These are phyloP conservation scores for Prinia subflava DNA, from an alignment of 2,113 vertebrate species.

Conservation along the genomic window DNA sequence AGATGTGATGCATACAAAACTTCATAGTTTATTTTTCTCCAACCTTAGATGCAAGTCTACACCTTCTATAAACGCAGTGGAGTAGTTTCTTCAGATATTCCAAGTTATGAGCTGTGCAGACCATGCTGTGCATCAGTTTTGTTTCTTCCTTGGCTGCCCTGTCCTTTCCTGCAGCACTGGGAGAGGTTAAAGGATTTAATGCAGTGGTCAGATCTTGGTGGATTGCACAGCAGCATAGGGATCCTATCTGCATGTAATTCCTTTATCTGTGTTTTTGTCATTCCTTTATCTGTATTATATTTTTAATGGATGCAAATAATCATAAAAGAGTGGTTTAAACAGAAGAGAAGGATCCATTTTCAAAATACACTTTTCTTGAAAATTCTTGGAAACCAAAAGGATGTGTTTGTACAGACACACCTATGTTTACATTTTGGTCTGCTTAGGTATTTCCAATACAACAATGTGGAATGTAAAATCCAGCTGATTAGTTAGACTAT, in stretches of 20 bases:
- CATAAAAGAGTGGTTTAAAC: not conserved
- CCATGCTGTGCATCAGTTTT: not conserved
- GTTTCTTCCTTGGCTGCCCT: not conserved
- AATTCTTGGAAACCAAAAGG: not conserved
- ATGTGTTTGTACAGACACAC: not conserved
- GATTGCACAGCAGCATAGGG: not conserved
- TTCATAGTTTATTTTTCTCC: not conserved
- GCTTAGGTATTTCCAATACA: not conserved
- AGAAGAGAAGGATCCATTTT: not conserved
- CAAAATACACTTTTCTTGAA: not conserved
- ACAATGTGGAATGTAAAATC: not conserved
- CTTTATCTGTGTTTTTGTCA: too few relatives aligned
- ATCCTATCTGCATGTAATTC: not conserved
- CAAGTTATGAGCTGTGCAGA: not conserved
- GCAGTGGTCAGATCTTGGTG: not conserved
- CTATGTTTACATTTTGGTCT: not conserved
- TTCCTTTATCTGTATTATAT: too few relatives aligned
- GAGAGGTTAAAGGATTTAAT: not conserved
- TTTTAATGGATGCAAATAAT: not conserved
- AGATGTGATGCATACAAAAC: not conserved
- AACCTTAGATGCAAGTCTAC: not conserved
- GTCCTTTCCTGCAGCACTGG: not conserved
- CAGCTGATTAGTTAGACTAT: not conserved
- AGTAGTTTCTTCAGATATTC: not conserved
- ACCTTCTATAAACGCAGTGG: not conserved